Conservation (phyloP, 2,797 vertebrate genomes). For the Helicolenus hilgendorfi region DNA sequence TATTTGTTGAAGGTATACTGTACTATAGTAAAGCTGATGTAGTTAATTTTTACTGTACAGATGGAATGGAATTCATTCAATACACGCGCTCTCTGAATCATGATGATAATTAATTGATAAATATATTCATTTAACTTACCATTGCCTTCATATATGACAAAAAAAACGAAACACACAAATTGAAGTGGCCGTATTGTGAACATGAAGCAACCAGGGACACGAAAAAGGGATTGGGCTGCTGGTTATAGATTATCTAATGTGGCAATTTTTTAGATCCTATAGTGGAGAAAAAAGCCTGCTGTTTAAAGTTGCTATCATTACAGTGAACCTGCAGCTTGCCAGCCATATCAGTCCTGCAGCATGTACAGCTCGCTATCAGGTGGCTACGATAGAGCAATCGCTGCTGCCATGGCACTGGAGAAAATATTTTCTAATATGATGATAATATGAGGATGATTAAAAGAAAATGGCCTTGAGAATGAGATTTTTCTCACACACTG, state of each 20-base stretch:
- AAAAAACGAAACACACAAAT: background rate
- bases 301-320: conserved; percentile 40
- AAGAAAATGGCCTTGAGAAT: conserved; percentile 21
- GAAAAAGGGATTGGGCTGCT: background rate
- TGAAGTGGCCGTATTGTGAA: background rate
- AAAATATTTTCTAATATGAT: conserved; percentile 60
- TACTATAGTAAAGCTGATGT: background rate
- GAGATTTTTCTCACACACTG: background rate
- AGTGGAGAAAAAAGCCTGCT: background rate
- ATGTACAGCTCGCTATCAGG: conserved; percentile 58
- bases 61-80: background rate
- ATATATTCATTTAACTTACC: background rate
- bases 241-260: background rate
- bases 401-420: conserved; percentile 69
- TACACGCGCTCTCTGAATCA: background rate
- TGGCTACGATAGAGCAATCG: conserved; percentile 66
- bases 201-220: background rate
- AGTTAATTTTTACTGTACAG: background rate
- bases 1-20: background rate
- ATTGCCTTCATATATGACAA: background rate
- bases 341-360: conserved; percentile 53
- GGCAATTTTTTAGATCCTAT: background rate
- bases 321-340: conserved; percentile 44
- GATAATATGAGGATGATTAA: conserved; percentile 35
- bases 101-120: background rate